Conservation (phyloP, 2,797 vertebrate species). For the Sebastes cheni region DNA sequence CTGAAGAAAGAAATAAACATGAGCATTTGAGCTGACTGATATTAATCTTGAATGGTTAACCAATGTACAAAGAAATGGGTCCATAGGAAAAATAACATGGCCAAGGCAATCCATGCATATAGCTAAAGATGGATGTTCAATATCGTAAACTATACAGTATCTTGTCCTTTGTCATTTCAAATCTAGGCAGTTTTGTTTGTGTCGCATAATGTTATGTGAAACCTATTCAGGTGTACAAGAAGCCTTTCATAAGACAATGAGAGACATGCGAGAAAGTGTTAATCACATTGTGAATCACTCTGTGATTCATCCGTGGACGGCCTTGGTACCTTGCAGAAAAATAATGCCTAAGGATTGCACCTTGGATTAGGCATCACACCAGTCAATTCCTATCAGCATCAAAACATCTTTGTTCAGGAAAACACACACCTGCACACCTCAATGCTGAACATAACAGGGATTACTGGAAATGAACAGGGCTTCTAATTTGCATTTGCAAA, state of each 20-base stretch:
- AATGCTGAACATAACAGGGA: neutral
- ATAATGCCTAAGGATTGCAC: neutral
- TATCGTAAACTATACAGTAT: neutral
- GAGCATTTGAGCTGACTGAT: neutral
- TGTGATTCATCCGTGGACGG: neutral
- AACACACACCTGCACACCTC: conserved; percentile 3
- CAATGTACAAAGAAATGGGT: neutral
- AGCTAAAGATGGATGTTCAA: neutral
- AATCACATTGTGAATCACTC: neutral
- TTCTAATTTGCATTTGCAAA: conserved; percentile 18
- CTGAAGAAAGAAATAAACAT: neutral
- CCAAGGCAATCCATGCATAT: neutral
- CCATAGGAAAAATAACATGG: neutral
- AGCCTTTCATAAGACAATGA: neutral
- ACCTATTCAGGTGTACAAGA: neutral
- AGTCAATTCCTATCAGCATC: conserved; percentile 13
- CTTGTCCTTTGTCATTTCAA: conserved; percentile 6
- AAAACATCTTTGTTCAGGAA: conserved; percentile 2
- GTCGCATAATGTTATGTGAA: neutral
- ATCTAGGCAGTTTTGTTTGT: neutral
- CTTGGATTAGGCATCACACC: conserved; percentile 19
- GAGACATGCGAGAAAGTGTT: neutral
- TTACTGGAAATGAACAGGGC: conserved; percentile 1
- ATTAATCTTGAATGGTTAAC: neutral
- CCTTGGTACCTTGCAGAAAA: neutral